Evolutionary conservation across 2,797 vertebrate genomes (phyloP), one percentile per base, ranked within the genome.

Genomic region (Argyrosomus regius): DNA sequence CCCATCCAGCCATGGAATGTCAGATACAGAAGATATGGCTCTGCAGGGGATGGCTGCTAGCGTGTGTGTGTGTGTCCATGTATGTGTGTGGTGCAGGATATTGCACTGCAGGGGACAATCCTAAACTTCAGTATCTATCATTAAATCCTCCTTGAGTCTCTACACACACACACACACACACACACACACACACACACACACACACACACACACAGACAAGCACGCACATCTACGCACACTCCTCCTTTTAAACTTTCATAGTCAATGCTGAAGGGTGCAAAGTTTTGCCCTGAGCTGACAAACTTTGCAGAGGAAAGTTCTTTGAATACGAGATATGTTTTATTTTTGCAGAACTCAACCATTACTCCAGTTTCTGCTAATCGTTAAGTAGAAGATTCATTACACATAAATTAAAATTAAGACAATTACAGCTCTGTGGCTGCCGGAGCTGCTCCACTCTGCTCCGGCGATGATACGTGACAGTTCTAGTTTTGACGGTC

Each of bases 21-120:
- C 79, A 87, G 86, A 88, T 85, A 68, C 54, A 84, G 85, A 87
- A 80, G 77, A 88, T 88, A 79, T n/a, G 72, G 7, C 82, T 90
- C 83, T 67, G 82, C 85, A 85, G 83, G 83, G 77, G 76, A 80
- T 60, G 62, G 77, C 60, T 81, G 61, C 77, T 63, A 39, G 8
- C 2, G 8, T 67, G 53, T 62, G 70, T 53, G 48, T 65, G 53
- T 64, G 58, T 69, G 41, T 48, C 43, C 41, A 43, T 72, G 53
- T 72, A 18, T 68, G 63, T 63, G 45, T 20, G 26, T 56, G 18
- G 18, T 52, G 35, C 49, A 50, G 72, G 75, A 81, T 80, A 86
- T 86, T 88, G 68, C 87, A 70, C 87, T 83, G 81, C 74, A 71
- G 82, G 80, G 77, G 79, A 88, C 83, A 85, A 81, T 85, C 79